A percentile compares a stretch with the other conserved stretches of the same genome.
These are phyloP conservation scores for Apus apus DNA, from an alignment of 2,113 vertebrate genomes.

Conservation along the genomic window DNA sequence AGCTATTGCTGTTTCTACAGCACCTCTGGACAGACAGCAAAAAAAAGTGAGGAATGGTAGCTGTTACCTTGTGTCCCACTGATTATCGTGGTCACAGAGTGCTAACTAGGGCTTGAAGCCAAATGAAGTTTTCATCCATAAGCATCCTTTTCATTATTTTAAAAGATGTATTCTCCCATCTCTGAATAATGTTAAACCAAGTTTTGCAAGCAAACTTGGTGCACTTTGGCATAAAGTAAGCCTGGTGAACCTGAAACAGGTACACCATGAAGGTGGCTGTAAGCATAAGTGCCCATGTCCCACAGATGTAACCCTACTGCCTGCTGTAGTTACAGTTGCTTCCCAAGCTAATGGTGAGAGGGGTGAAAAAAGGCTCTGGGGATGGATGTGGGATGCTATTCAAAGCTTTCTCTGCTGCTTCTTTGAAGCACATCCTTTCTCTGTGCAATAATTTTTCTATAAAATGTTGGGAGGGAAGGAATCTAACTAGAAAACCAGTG, in stretches of 20 bases:
- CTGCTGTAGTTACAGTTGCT: neutral
- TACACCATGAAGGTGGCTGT: neutral
- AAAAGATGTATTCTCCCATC: neutral
- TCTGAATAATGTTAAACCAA: neutral
- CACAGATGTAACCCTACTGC: neutral
- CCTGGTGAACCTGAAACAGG: neutral
- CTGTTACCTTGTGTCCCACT: neutral
- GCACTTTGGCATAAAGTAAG: neutral
- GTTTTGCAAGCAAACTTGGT: neutral
- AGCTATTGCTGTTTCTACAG: neutral
- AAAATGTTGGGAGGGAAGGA: neutral
- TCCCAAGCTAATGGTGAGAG: neutral
- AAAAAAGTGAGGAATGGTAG: neutral
- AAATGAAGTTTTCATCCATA: neutral
- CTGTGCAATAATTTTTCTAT: neutral
- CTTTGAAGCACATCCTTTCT: neutral
- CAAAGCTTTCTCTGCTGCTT: neutral
- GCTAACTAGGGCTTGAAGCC: neutral
- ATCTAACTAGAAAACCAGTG: neutral
- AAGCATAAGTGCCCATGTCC: neutral
- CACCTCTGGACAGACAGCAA: neutral
- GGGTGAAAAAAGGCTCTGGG: neutral
- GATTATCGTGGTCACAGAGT: neutral
- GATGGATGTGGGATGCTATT: neutral
- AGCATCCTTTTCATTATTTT: neutral